A percentile compares a stretch with the other conserved stretches of the same genome.
Evolutionary conservation across 2,888 invertebrate genomes (phyloP).

Genomic region (Ctenicera cuprea): DNA sequence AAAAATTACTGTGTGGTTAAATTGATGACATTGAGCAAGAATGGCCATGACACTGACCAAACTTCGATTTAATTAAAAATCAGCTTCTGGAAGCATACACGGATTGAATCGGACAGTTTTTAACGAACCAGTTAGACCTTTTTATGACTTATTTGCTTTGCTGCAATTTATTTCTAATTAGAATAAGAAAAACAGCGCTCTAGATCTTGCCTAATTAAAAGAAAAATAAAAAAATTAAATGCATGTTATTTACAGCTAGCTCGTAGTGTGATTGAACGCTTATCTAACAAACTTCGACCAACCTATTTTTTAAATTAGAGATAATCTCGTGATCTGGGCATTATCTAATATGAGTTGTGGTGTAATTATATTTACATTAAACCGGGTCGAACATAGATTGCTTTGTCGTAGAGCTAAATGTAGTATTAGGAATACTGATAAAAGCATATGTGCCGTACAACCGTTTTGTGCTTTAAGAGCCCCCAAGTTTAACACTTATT

Average conservation of each 20-base stretch:
- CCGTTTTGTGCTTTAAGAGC: too few species aligned
- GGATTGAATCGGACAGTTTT: not conserved
- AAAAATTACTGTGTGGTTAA: conserved; percentile 8
- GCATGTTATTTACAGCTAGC: not conserved
- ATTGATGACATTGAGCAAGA: conserved; percentile 3
- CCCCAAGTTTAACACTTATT: too few species aligned
- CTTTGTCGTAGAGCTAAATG: too few species aligned
- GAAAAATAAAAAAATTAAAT: conserved; percentile 7
- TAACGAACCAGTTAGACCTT: not conserved
- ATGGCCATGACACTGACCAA: conserved; percentile 26
- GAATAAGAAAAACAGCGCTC: conserved; percentile 13
- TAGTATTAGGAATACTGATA: too few species aligned
- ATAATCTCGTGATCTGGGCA: conserved; percentile 7
- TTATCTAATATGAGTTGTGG: conserved; percentile 16
- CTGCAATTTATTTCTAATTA: too few species aligned
- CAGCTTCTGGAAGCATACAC: not conserved
- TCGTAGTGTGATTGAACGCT: conserved; percentile 23
- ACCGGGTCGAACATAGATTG: too few species aligned
- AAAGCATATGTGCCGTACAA: too few species aligned
- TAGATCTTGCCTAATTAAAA: not conserved
- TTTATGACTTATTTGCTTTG: not conserved
- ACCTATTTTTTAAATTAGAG: conserved; percentile 11
- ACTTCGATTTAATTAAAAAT: conserved; percentile 20
- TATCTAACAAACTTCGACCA: conserved; percentile 31
- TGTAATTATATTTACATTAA: not conserved